These are phyloP conservation scores for Synodontis membranacea DNA, from an alignment of 2,113 vertebrate species.

Conservation along the genomic window DNA sequence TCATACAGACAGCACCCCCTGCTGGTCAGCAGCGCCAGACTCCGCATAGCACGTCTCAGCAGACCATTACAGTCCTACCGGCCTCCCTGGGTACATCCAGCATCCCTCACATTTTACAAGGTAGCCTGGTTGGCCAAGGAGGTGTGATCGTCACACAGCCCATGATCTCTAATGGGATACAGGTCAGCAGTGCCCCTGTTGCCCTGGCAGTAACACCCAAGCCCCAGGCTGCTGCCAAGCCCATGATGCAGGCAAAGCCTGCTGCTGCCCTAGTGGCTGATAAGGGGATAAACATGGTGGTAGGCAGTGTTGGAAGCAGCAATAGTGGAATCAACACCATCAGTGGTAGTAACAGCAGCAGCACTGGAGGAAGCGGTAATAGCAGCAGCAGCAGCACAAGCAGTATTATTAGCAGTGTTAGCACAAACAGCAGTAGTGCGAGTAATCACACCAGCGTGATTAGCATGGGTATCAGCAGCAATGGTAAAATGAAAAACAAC, in stretches of 20 bases:
- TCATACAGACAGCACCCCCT: constrained; percentile 86
- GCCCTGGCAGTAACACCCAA: constrained; percentile 85
- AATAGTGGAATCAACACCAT: constrained; percentile 63
- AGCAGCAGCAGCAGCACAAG: constrained; percentile 51
- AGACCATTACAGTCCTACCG: constrained; percentile 90
- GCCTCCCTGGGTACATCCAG: constrained; percentile 83
- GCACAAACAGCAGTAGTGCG: constrained; percentile 44
- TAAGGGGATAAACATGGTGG: constrained; percentile 73
- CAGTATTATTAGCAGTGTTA: constrained; percentile 52
- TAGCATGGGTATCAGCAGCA: constrained; percentile 60
- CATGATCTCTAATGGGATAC: constrained; percentile 86
- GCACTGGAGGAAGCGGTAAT: constrained; percentile 35
- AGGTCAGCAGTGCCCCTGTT: constrained; percentile 83
- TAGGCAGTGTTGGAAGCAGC: constrained; percentile 72
- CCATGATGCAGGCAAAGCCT: constrained; percentile 78
- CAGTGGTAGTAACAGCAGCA: constrained; percentile 59
- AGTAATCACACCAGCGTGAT: constrained; percentile 65
- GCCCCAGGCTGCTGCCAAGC: constrained; percentile 73
- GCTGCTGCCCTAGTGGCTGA: constrained; percentile 73
- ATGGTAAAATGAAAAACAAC: constrained; percentile 55
- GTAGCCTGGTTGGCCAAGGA: constrained; percentile 83
- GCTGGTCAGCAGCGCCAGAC: constrained; percentile 66
- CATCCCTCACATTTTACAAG: constrained; percentile 85
- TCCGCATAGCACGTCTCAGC: constrained; percentile 64
- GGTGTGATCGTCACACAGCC: constrained; percentile 91